Conservation (phyloP, 35 echinoderm and acorn worm species). For the Hemicentrotus pulcherrimus region DNA sequence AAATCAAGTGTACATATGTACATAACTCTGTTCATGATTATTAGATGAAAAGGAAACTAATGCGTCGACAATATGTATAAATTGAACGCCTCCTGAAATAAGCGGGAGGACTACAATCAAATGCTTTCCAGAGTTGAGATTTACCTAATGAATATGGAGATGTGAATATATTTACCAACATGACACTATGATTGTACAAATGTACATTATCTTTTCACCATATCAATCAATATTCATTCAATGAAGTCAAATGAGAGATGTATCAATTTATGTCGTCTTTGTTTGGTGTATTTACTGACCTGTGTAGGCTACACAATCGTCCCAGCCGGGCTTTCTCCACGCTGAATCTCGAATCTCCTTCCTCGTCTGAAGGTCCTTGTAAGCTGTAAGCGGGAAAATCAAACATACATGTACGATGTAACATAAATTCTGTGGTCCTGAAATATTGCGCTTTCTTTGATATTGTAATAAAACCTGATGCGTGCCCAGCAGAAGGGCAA, state of each 20-base stretch:
- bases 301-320: conserved; percentile 93
- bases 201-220: not conserved
- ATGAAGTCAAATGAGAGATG: not conserved
- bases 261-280: not conserved
- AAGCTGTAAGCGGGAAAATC: conserved; percentile 58
- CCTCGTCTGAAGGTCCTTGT: conserved; percentile 86
- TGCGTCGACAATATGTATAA: no score
- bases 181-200: not conserved
- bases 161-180: not conserved
- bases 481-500: no score
- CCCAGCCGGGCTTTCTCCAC: conserved; percentile 97
- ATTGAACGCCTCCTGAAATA: no score
- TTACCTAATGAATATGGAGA: not conserved
- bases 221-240: not conserved
- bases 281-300: conserved; percentile 50
- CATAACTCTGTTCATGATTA: no score
- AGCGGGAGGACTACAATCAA: no score
- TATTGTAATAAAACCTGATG: not conserved
- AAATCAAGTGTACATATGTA: no score
- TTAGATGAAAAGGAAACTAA: no score
- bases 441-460: no score
- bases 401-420: not conserved
- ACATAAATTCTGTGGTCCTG: not conserved
- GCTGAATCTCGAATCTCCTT: conserved; percentile 90
- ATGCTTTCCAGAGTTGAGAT: no score